A percentile compares a stretch with the other conserved stretches of the same genome.
Conservation (phyloP, 2,797 vertebrate species). For the Pipistrellus nathusii region DNA sequence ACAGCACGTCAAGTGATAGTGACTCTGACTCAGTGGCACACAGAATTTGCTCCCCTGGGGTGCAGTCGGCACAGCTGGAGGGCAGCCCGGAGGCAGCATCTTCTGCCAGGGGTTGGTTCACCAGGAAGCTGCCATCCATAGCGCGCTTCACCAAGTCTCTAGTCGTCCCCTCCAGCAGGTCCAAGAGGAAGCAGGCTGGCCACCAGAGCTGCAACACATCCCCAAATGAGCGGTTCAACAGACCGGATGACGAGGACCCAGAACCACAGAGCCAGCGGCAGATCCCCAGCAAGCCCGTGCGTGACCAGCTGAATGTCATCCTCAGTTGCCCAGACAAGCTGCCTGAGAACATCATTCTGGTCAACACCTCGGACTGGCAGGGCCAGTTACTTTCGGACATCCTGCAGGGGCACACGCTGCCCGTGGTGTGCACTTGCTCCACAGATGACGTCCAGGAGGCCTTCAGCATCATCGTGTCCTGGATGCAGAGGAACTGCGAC, state of each 20-base stretch:
- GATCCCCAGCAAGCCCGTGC: neutral
- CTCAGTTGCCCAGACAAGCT: neutral
- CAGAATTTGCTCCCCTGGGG: too few relatives aligned
- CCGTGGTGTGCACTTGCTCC: slow-evolving; percentile 96
- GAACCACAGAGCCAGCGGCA: neutral
- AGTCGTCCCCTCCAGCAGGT: too few relatives aligned
- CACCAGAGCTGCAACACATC: too few relatives aligned
- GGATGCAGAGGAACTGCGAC: slow-evolving; percentile 99
- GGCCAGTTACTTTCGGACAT: slow-evolving; percentile 96
- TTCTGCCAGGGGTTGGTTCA: too few relatives aligned
- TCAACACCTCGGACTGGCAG: neutral
- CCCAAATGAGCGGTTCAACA: too few relatives aligned
- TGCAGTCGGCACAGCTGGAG: too few relatives aligned
- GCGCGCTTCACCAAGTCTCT: too few relatives aligned
- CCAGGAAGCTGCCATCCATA: too few relatives aligned
- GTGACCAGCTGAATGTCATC: neutral
- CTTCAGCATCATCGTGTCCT: slow-evolving; percentile 97
- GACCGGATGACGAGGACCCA: neutral
- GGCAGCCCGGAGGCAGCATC: too few relatives aligned
- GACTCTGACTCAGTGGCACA: too few relatives aligned
- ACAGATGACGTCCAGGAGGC: slow-evolving; percentile 96
- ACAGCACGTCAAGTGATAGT: too few relatives aligned
- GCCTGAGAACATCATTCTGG: neutral
- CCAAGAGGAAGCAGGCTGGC: too few relatives aligned
- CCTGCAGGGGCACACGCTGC: slow-evolving; percentile 95